These are phyloP conservation scores for Augochlorella aurata DNA, from an alignment of 2,888 invertebrate genomes.

Conservation along the genomic window DNA sequence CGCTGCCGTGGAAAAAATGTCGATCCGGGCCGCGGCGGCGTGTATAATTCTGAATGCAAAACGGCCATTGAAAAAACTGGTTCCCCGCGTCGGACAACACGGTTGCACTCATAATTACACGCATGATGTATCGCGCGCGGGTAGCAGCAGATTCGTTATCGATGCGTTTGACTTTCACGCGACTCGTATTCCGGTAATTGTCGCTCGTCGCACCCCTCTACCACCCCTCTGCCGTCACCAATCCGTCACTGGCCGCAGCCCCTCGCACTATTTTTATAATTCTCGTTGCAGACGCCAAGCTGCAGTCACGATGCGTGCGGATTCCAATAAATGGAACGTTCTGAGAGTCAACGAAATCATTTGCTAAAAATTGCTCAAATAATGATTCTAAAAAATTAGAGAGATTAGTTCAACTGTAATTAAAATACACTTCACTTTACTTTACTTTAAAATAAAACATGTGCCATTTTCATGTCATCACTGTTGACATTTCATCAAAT, in stretches of 20 bases:
- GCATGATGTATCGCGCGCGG: constrained; percentile 37
- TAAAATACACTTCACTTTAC: too few species aligned
- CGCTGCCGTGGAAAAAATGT: background rate
- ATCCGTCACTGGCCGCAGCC: background rate
- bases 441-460: too few species aligned
- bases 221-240: background rate
- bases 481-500: too few species aligned
- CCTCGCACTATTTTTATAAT: background rate
- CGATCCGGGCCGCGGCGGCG: constrained; percentile 1
- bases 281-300: background rate
- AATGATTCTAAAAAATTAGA: too few species aligned
- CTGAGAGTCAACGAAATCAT: too few species aligned
- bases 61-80: constrained; percentile 47
- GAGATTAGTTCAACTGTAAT: too few species aligned
- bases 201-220: background rate
- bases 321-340: background rate
- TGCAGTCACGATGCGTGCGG: too few species aligned
- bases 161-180: constrained; percentile 19
- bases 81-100: constrained; percentile 30
- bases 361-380: too few species aligned
- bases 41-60: constrained; percentile 44
- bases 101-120: constrained; percentile 49
- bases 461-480: too few species aligned
- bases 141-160: constrained; percentile 35
- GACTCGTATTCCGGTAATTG: constrained; percentile 10